These are phyloP conservation scores for Gambusia holbrooki DNA, from an alignment of 2,113 vertebrate species.

Conservation along the genomic window DNA sequence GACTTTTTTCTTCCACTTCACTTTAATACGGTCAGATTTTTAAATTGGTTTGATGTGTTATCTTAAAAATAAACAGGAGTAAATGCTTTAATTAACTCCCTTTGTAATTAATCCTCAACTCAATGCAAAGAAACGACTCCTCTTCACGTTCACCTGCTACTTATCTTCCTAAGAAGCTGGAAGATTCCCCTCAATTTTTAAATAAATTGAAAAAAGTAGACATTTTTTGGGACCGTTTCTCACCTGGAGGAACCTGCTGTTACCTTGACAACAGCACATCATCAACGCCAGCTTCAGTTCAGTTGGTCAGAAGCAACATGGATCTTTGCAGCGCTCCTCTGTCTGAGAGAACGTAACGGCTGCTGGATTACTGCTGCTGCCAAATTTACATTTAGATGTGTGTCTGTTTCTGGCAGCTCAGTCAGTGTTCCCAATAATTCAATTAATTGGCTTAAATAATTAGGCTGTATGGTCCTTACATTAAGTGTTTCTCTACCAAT, in stretches of 20 bases:
- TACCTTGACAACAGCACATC: not conserved
- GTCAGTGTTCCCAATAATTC: not conserved
- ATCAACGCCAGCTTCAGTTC: not conserved
- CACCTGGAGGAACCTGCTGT: not conserved
- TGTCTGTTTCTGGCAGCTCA: slow-evolving; percentile 17
- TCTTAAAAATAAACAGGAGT: too few relatives aligned
- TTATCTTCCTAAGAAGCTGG: too few relatives aligned
- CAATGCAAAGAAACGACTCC: too few relatives aligned
- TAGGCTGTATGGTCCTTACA: not conserved
- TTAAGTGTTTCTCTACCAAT: not conserved
- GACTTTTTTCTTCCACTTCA: not conserved
- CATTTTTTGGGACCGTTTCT: too few relatives aligned
- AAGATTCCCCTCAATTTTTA: too few relatives aligned
- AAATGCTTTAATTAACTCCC: too few relatives aligned
- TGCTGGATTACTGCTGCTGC: slow-evolving; percentile 17
- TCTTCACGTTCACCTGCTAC: too few relatives aligned
- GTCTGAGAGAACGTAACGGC: not conserved
- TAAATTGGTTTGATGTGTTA: too few relatives aligned
- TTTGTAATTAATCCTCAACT: too few relatives aligned
- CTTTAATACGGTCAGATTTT: too few relatives aligned
- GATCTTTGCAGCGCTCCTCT: not conserved
- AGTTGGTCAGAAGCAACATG: not conserved
- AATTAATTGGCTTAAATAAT: not conserved
- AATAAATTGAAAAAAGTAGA: too few relatives aligned
- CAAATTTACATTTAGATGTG: slow-evolving; percentile 31